Base-by-base conservation (phyloP, 2,888 invertebrate genomes). In the Pharmacophagus antenor region DNA sequence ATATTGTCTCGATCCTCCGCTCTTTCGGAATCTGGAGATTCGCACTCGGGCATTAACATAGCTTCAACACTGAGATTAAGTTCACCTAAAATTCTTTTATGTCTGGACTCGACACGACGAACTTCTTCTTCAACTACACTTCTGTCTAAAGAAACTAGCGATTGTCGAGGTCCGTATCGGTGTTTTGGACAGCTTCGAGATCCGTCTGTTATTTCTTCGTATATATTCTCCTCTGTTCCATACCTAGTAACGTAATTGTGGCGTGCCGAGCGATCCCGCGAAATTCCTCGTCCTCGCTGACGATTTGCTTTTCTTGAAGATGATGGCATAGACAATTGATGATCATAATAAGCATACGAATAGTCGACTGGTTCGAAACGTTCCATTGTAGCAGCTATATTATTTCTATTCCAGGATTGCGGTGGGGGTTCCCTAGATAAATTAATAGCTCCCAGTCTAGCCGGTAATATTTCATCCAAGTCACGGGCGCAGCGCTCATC, bases 21-120 rank as follows among this genome's bases (percentile, higher is more conserved):
- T 72, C 93, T 92, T 78, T 93, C 94, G 53, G 93, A 93, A 79
- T 92, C 92, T 67, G 91, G 93, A 67, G 92, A 93, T 85, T 92
- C 92, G 65, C 93, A 93, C 73, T 94, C 93, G 18, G 96, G 97
- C 97, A 97, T 97, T 67, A 97, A 85, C 96, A 97, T 96, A 49
- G 96, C 96, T 86, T 97, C 97, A 48, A 95, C 95, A 70, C 96
- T 95, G 63, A 97, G 92, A 91, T 97, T 97, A 62, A 97, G 88
- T 82, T 97, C 96, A 48, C 96, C 96, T 65, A 97, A 92, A 68
- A 96, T 95, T 76, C 95, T 92, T 71, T 94, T 94, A 84, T 97
- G 97, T 59, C 95, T 93, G 65, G 94, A 95, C 81, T 96, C 96
- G 53, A 97, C 96, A 66, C 95, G 92, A 55, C 95, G 93, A 57